Evolutionary conservation across 2,888 invertebrate genomes (phyloP).

Genomic region (Dynastes hyllus): DNA sequence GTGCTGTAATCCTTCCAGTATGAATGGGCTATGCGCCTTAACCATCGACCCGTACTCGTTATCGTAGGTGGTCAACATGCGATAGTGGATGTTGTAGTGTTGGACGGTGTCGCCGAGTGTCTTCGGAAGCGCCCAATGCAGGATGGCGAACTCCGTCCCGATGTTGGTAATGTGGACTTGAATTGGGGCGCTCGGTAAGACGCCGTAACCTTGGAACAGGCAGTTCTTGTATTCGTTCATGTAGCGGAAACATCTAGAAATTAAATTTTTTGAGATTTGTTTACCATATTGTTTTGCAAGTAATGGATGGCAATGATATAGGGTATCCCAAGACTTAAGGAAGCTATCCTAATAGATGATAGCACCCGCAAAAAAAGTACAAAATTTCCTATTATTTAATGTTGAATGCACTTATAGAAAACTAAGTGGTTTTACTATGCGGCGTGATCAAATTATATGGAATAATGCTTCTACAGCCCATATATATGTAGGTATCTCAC

Average conservation of each 20-base stretch:
- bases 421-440: no score
- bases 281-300: no score
- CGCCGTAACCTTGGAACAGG: conserved; percentile 88
- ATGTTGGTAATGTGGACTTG: conserved; percentile 82
- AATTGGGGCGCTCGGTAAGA: conserved; percentile 83
- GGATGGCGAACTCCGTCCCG: conserved; percentile 83
- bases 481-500: no score
- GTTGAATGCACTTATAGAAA: no score
- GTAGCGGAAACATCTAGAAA: conserved; percentile 82
- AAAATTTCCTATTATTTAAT: no score
- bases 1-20: conserved; percentile 83
- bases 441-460: no score
- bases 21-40: conserved; percentile 80
- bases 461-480: no score
- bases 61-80: conserved; percentile 66
- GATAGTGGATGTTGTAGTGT: conserved; percentile 71
- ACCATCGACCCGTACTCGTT: conserved; percentile 68
- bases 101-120: conserved; percentile 81
- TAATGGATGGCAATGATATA: no score
- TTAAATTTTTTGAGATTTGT: neutral
- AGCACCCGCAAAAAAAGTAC: no score
- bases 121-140: conserved; percentile 85
- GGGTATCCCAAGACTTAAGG: no score
- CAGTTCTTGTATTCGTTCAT: conserved; percentile 89
- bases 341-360: no score